Evolutionary conservation across 2,888 invertebrate species (phyloP), one percentile per base, ranked within the genome.

Genomic region (Tethea ocularis): DNA sequence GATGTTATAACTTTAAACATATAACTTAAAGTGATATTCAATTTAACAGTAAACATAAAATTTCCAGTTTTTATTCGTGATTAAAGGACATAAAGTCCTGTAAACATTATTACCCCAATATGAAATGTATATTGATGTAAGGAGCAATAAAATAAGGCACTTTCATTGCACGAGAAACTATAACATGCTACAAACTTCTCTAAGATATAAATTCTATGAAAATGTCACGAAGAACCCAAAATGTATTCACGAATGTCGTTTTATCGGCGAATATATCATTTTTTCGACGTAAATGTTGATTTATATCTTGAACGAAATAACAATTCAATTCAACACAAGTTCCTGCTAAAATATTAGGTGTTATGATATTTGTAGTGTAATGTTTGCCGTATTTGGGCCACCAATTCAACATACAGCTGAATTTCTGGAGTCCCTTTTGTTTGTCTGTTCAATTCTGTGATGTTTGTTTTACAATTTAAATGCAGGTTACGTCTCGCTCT

Each of bases 211-310:
- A 76, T 76, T 74, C 69, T 63, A 56, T 64, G 64, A 66, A 64
- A 77, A 77, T 75, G 82, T 86, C 84, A 80, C 78, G 71, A 67
- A 70, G 77, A 71, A 72, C 79, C 80, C 74, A 69, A 75, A 78
- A 85, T 86, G 81, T 88, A 84, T 88, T 85, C 84, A 83, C 74
- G 75, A 79, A 77, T 84, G 84, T 84, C 84, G 76, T 80, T 84
- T 87, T 86, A 87, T 86, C 83, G 82, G 77, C 76, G 74, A 77
- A 84, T 88, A 86, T 87, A 86, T 87, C 83, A 86, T 80, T 80
- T 84, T 82, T 81, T 80, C 75, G 85, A 83, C 85, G 82, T 80
- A 78, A 83, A 80, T 75, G 78, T 76, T 86, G 86, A 87, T 87
- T 86, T 87, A 87, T 82, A 68, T 73, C 72, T 71, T 68, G 71